Percentiles rank a stretch among this genome's conserved stretches.
Conservation (phyloP, 2,113 vertebrate genomes). For the Rattus norvegicus region DNA sequence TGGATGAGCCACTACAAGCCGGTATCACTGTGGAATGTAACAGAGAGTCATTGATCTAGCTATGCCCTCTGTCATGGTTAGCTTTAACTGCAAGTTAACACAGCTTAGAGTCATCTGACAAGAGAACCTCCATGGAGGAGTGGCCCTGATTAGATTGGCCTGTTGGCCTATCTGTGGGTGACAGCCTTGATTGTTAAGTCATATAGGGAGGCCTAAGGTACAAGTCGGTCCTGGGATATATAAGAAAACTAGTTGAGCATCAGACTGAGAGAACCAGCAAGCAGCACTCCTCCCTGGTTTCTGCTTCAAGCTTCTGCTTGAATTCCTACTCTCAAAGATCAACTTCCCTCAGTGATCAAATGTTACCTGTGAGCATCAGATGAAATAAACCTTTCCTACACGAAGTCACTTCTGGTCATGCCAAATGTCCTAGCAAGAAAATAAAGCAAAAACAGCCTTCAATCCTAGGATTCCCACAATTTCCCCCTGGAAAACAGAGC, state of each 20-base stretch:
- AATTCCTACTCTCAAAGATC: neutral
- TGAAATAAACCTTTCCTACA: neutral
- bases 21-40: slow-evolving; percentile 49
- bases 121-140: neutral
- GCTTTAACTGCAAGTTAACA: neutral
- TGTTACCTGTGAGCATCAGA: neutral
- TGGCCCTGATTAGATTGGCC: neutral
- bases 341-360: neutral
- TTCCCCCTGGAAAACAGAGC: slow-evolving; percentile 62
- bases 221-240: neutral
- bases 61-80: slow-evolving; percentile 43
- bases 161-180: neutral
- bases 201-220: neutral
- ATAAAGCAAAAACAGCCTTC: neutral
- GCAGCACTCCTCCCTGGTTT: too few species aligned
- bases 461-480: slow-evolving; percentile 23
- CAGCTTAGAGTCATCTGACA: neutral
- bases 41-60: slow-evolving; percentile 43
- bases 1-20: neutral
- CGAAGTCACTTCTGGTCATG: neutral
- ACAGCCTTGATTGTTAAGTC: neutral
- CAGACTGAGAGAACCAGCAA: neutral
- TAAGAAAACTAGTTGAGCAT: neutral
- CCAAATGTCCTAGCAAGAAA: neutral
- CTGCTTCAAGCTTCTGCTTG: neutral